Base-by-base conservation (phyloP, 53 echinoderm and acorn worm species). In the Paracentrotus lividus region DNA sequence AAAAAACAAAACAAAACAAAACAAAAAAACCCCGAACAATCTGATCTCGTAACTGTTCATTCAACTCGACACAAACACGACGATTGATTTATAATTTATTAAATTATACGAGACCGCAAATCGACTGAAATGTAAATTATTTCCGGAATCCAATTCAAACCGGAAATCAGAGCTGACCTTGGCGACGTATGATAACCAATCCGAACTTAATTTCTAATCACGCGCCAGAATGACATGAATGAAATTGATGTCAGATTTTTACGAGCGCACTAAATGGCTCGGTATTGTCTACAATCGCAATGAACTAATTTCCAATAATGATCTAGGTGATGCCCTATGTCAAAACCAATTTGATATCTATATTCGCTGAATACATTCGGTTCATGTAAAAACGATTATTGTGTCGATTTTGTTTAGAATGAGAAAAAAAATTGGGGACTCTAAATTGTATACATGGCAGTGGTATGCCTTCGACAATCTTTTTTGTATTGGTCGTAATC, bases 271-370 rank as follows among this genome's bases (percentile, higher is more conserved):
- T 32, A 76, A 76, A 40, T 76, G 16, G 16, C 18, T 76, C 42
- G 1, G 76, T 20, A 76, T 40, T 38, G 18, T 55, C 86, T 56
- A 38, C 56, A 8, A 33, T 34, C 56, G 56, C 27, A 31, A 57
- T 86, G 34, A 57, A 55, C 56, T 57, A 86, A 53, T 86, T 86
- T 34, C 49, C 36, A 32, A 26, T 85, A 85, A 86, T 21, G 56
- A 86, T 27, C 42, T 34, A 56, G 86, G 86, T 38, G 55, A 29
- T 32, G 12, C 20, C 44, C 23, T 23, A n/a, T 90, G 90, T 90
- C 69, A 66, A 66, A 16, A 69, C 66, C 15, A 44, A 90, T 65
- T 65, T n/a, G n/a, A n/a, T n/a, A 90, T 12, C 1, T 90, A n/a
- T 27, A 8, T 42, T n/a, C 21, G 10, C 24, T 0, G 47, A 2